Conservation (phyloP, 2,113 vertebrate species). For the Eulacestoma nigropectus region DNA sequence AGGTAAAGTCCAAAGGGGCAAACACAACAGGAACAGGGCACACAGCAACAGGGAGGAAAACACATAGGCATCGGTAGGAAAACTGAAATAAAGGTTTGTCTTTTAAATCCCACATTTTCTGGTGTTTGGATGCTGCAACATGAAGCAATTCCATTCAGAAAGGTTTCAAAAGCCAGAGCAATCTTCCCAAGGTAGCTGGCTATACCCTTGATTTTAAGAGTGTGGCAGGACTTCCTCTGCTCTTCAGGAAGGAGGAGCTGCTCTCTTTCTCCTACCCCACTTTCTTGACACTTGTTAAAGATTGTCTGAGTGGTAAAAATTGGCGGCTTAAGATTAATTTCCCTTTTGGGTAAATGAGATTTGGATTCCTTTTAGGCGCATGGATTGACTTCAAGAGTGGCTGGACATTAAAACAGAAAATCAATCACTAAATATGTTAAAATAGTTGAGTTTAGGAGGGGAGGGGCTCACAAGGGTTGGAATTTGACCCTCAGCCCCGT, state of each 20-base stretch:
- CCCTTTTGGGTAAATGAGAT: not conserved
- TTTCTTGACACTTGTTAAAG: not conserved
- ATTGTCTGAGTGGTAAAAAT: not conserved
- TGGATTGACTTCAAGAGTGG: not conserved
- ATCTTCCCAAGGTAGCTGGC: not conserved
- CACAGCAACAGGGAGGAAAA: rapidly evolving
- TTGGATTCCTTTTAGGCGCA: not conserved
- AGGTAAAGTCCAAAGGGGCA: not conserved
- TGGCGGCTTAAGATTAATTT: not conserved
- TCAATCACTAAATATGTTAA: not conserved
- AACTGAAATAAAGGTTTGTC: not conserved
- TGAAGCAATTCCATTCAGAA: not conserved
- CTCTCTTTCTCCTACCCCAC: not conserved
- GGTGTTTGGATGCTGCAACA: not conserved
- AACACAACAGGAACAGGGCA: rapidly evolving
- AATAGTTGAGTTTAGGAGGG: not conserved
- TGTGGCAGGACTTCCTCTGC: not conserved
- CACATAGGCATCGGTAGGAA: not conserved
- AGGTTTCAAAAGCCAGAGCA: not conserved
- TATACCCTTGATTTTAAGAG: not conserved
- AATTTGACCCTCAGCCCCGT: not conserved
- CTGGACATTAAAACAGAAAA: not conserved
- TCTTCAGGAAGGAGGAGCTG: not conserved
- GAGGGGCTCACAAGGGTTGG: not conserved
- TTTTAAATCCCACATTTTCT: not conserved